Evolutionary conservation across 2,888 invertebrate genomes (phyloP).

Genomic region (Monochamus alternatus): DNA sequence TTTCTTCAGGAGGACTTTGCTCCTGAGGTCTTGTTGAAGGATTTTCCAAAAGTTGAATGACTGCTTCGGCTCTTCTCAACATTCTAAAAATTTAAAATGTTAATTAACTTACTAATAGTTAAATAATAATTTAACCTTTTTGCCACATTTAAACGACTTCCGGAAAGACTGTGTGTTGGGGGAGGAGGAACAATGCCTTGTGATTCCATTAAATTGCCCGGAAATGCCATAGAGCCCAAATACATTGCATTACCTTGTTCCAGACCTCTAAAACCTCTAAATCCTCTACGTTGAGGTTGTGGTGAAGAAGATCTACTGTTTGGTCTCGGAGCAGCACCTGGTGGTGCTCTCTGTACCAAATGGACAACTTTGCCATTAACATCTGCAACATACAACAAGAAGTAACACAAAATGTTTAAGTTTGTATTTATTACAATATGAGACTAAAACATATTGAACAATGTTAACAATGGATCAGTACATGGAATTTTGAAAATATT

Average conservation of each 20-base stretch:
- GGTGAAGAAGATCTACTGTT: conserved; percentile 59
- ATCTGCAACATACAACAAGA: conserved; percentile 72
- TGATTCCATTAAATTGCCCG: conserved; percentile 70
- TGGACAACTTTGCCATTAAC: conserved; percentile 94
- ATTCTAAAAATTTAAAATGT: conserved; percentile 62
- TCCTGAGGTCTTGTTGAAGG: conserved; percentile 61
- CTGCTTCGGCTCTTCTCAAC: conserved; percentile 71
- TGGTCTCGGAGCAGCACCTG: conserved; percentile 67
- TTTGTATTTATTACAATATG: too few species aligned
- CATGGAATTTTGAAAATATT: too few species aligned
- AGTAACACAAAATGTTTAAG: too few species aligned
- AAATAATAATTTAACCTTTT: conserved; percentile 62
- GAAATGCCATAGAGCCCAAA: conserved; percentile 75
- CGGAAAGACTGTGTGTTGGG: conserved; percentile 72
- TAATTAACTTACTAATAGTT: not conserved
- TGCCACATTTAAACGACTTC: conserved; percentile 73
- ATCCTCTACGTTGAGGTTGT: conserved; percentile 58
- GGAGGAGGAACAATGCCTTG: conserved; percentile 71
- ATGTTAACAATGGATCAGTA: too few species aligned
- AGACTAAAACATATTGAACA: too few species aligned
- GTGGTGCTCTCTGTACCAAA: conserved; percentile 91
- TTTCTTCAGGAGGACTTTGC: conserved; percentile 63
- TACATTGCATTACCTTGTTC: conserved; percentile 73
- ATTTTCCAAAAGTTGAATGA: conserved; percentile 71
- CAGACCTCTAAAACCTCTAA: conserved; percentile 56